Conservation (phyloP, 2,797 vertebrate genomes). For the Iguana delicatissima region DNA sequence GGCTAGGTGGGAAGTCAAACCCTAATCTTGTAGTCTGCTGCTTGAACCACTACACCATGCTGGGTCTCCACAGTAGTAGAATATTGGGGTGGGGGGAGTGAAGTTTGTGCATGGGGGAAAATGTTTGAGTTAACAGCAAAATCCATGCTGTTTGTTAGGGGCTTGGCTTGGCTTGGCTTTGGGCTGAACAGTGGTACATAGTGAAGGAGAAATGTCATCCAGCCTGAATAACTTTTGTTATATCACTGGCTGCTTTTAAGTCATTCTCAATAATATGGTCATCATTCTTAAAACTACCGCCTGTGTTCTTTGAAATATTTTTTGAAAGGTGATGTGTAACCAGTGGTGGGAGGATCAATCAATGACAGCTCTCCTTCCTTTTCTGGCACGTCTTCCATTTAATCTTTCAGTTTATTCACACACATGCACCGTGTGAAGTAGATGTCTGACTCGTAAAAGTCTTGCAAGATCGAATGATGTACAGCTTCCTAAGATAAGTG, state of each 20-base stretch:
- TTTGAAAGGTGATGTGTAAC: constrained; percentile 44
- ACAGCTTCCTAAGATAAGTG: constrained; percentile 52
- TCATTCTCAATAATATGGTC: constrained; percentile 26
- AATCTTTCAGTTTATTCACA: constrained; percentile 39
- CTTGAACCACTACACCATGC: no score
- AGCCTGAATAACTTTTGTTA: not conserved
- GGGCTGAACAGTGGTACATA: not conserved
- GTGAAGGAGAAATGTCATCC: not conserved
- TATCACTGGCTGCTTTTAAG: constrained; percentile 19
- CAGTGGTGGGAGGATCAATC: constrained; percentile 20
- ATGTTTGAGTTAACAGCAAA: not conserved
- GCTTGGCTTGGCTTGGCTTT: not conserved
- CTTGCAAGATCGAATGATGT: constrained; percentile 65
- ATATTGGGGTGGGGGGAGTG: not conserved
- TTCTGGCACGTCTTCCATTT: constrained; percentile 45
- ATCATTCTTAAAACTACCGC: constrained; percentile 33
- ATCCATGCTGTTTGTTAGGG: not conserved
- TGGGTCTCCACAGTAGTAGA: not conserved
- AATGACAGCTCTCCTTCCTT: constrained; percentile 43
- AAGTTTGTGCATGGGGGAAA: not conserved
- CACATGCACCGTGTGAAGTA: not conserved
- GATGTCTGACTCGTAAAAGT: constrained; percentile 55
- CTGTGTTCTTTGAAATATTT: constrained; percentile 18
- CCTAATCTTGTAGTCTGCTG: no score
- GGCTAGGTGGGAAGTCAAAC: no score